phyloP scores from a whole-genome alignment of 2,113 vertebrate species.

The Sorex araneus region DNA sequence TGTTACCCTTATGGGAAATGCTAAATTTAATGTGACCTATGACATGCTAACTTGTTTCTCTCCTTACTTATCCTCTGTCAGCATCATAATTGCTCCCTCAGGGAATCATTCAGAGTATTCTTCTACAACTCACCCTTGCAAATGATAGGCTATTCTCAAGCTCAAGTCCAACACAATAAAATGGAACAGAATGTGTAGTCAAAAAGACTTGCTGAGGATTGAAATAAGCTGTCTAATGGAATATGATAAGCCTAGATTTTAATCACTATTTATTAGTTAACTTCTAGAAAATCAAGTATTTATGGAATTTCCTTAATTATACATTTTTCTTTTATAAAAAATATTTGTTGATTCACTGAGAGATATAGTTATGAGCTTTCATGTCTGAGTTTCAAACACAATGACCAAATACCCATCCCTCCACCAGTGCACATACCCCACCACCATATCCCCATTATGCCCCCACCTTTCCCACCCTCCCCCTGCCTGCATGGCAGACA shows the following conservation, averaged over 20 bases:
- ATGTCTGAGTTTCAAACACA: no score
- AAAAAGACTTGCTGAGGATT: conserved; percentile 1
- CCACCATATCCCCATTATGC: no score
- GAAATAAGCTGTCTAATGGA: not conserved
- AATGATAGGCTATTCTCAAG: conserved; percentile 69
- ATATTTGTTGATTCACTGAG: no score
- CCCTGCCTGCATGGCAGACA: no score
- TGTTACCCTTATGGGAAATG: conserved; percentile 15
- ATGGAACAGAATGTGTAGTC: not conserved
- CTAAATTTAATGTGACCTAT: conserved; percentile 68
- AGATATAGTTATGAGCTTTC: no score
- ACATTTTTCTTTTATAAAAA: not conserved
- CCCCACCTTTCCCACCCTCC: no score
- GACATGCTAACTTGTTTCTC: conserved; percentile 53
- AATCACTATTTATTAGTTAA: not conserved
- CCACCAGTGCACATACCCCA: no score
- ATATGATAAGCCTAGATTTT: not conserved
- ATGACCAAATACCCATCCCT: no score
- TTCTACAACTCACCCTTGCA: conserved; percentile 44
- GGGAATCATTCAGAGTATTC: conserved; percentile 59
- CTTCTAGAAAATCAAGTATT: not conserved
- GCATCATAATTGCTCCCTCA: conserved; percentile 75
- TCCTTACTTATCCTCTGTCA: conserved; percentile 54
- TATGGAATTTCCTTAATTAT: not conserved
- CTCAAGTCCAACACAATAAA: conserved; percentile 66